Evolutionary conservation across 2,113 vertebrate species (phyloP).

Genomic region (Hemicordylus capensis): DNA sequence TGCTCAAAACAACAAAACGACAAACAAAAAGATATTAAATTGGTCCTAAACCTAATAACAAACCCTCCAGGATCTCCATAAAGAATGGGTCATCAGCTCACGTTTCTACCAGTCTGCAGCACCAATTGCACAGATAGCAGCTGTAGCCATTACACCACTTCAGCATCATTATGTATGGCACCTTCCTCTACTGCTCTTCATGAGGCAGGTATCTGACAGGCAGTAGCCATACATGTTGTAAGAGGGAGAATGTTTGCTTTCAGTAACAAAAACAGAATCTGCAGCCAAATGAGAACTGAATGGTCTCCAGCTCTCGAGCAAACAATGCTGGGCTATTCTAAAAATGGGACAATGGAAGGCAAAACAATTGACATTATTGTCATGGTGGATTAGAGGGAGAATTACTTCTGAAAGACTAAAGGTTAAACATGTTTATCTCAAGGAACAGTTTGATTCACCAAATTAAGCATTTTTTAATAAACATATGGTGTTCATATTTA

Average conservation of each 20-base stretch:
- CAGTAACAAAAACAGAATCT: not conserved
- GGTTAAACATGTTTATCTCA: not conserved
- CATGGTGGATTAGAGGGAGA: not conserved
- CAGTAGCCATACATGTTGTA: not conserved
- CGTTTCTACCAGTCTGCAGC: not conserved
- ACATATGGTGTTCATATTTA: not conserved
- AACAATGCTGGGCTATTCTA: too few relatives aligned
- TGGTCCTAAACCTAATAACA: not conserved
- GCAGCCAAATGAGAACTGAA: not conserved
- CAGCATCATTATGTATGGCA: too few relatives aligned
- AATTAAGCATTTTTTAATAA: not conserved
- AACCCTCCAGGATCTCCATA: not conserved
- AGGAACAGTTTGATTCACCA: not conserved
- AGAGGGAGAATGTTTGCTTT: not conserved
- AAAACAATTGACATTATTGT: too few relatives aligned
- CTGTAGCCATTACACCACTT: not conserved
- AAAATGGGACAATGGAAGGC: not conserved
- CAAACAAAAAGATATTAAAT: not conserved
- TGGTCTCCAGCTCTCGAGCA: not conserved
- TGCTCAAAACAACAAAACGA: too few relatives aligned
- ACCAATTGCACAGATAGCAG: not conserved
- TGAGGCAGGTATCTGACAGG: not conserved
- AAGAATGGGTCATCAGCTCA: not conserved
- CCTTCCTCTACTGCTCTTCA: not conserved
- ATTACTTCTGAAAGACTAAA: not conserved